A percentile compares a stretch with the other conserved stretches of the same genome.
Evolutionary conservation across 2,113 vertebrate genomes (phyloP).

Genomic region (Hypomesus transpacificus): DNA sequence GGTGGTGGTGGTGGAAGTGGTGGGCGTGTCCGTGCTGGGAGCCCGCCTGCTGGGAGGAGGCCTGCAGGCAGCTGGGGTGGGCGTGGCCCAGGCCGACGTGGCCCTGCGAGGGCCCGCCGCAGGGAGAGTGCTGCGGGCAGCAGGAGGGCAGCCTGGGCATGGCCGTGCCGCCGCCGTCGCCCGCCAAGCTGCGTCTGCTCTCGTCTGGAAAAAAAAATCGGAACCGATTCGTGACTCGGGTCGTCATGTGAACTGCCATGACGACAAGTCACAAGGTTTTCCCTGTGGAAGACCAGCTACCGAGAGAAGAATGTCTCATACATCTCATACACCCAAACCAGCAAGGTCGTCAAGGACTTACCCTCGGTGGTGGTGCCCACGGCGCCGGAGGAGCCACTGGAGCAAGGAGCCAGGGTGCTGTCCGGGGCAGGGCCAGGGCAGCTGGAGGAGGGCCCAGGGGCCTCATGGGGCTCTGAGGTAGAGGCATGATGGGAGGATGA

Average conservation of each 20-base stretch:
- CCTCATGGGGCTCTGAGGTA: conserved; percentile 91
- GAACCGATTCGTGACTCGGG: too few species aligned
- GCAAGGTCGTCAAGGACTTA: conserved; percentile 47
- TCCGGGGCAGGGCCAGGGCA: conserved; percentile 78
- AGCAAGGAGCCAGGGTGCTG: conserved; percentile 72
- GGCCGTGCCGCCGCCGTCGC: conserved; percentile 79
- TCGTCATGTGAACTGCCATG: too few species aligned
- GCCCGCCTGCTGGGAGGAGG: conserved; percentile 78
- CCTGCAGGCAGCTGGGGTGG: conserved; percentile 88
- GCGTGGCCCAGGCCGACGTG: conserved; percentile 85
- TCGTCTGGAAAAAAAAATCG: conserved; percentile 72
- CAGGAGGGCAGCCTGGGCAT: conserved; percentile 95
- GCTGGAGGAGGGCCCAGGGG: conserved; percentile 76
- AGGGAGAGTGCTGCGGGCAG: conserved; percentile 96
- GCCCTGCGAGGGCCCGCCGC: conserved; percentile 83
- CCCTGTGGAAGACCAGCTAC: background rate
- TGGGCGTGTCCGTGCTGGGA: conserved; percentile 80
- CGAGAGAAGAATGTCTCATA: background rate
- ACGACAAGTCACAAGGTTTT: too few species aligned
- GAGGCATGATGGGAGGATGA: conserved; percentile 76
- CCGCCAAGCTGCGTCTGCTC: conserved; percentile 73
- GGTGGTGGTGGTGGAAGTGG: conserved; percentile 86
- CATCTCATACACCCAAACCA: background rate
- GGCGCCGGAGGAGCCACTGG: conserved; percentile 60
- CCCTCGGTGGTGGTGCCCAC: conserved; percentile 76